phyloP scores from a whole-genome alignment of 2,797 vertebrate genomes.

The Enteromius unitaeniatus region DNA sequence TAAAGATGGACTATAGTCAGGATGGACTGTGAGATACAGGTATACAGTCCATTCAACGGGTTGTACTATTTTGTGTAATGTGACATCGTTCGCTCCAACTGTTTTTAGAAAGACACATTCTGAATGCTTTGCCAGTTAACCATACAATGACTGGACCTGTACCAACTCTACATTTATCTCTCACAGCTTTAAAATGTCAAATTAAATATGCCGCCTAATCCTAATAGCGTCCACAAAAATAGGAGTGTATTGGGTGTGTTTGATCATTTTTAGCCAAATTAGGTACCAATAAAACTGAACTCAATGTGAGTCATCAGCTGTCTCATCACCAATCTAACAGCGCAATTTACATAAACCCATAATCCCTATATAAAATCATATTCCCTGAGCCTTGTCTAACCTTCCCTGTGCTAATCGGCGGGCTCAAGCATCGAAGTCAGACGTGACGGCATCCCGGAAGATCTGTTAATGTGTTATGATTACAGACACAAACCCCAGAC shows the following conservation, averaged over 20 bases:
- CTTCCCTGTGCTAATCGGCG: conserved; percentile 10
- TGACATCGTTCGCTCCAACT: neutral
- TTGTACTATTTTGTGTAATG: neutral
- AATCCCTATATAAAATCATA: conserved; percentile 36
- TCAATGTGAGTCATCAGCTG: neutral
- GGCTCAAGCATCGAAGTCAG: conserved; percentile 9
- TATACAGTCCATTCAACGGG: neutral
- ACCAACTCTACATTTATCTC: neutral
- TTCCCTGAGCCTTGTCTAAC: conserved; percentile 9
- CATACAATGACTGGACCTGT: neutral
- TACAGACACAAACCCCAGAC: conserved; percentile 30
- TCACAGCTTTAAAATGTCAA: neutral
- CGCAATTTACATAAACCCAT: neutral
- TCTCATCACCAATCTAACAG: neutral
- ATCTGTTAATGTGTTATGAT: conserved; percentile 52
- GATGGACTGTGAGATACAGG: neutral
- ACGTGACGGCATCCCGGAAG: conserved; percentile 26
- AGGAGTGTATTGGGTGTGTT: neutral
- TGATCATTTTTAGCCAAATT: neutral
- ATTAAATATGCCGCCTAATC: neutral
- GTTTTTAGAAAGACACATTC: neutral
- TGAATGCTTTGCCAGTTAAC: neutral
- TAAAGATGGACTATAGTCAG: neutral
- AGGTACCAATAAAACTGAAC: neutral
- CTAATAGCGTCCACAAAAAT: neutral